Base-by-base conservation (phyloP, 2,797 vertebrate genomes). In the Varecia variegata region DNA sequence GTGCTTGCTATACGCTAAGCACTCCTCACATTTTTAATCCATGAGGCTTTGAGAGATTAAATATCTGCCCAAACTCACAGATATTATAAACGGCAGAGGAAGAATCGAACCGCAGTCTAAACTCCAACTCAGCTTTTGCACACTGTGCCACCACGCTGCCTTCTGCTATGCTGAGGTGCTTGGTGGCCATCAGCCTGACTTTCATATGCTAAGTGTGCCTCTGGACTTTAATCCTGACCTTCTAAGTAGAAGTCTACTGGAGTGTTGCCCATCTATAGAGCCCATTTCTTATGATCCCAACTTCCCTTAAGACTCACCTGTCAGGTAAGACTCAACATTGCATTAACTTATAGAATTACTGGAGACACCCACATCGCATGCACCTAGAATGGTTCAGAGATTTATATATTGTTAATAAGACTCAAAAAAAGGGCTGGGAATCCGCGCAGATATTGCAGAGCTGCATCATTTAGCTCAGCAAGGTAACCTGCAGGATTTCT, bases 1-100 rank as follows among this genome's bases (percentile, higher is more conserved):
- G 35, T 76, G 12, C 68, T 79, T 43, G 50, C 81, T 84, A 7
- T 76, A 30, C 0, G 6, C 73, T 76, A 56, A 81, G 38, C 35
- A 62, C 45, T 94, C 93, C 90, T 91, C 80, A 32, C 23, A 35
- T 81, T 85, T 88, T 84, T 77, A 90, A 82, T 83, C 92, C 93
- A 45, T 3, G 54, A 95, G 84, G 50, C 56, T 88, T 38, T 52
- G 71, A 60, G 80, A 93, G 71, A 70, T 74, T 47, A 73, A 70
- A 56, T 92, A 43, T 38, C 65, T 81, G 38, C 54, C 80, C 35
- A 77, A 50, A 80, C n/a, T 45, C 88, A 76, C 35, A 13, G 1
- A 80, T 54, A 30, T 87, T 85, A 62, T 62, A 90, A 87, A 50
- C 45, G 32, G 67, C 50, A 76, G 83, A 89, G 62, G 58, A 82